Evolutionary conservation across 1,140 invertebrate species (phyloP).

Genomic region (Mamestra configurata): DNA sequence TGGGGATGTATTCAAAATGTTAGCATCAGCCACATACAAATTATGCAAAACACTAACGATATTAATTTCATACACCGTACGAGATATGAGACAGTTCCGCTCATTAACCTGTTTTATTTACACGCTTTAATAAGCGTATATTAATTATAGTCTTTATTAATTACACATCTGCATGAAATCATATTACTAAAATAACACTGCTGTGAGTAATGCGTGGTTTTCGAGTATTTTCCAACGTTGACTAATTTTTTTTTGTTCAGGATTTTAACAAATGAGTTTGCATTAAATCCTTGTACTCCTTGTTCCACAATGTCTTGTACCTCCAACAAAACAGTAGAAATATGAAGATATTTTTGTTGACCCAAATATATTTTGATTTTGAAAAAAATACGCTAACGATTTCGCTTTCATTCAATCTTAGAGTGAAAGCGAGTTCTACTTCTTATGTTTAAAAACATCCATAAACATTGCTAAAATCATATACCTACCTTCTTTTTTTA

Average conservation of each 20-base stretch:
- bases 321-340: too few relatives aligned
- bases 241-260: neutral
- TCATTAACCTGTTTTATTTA: conserved; percentile 25
- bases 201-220: neutral
- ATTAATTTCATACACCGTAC: conserved; percentile 21
- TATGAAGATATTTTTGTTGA: too few relatives aligned
- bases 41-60: conserved; percentile 5
- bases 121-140: conserved; percentile 29
- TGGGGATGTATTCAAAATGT: neutral
- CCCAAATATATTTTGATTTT: too few relatives aligned
- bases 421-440: too few relatives aligned
- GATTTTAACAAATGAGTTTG: too few relatives aligned
- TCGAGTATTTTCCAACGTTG: neutral
- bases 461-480: too few relatives aligned
- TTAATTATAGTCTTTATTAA: conserved; percentile 32
- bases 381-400: too few relatives aligned
- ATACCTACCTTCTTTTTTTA: too few relatives aligned
- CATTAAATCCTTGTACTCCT: too few relatives aligned
- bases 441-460: too few relatives aligned
- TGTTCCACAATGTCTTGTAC: too few relatives aligned
- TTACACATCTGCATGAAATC: conserved; percentile 17
- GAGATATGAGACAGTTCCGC: conserved; percentile 6
- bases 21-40: neutral
- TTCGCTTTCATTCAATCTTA: too few relatives aligned
- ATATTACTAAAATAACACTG: neutral